A percentile compares a stretch with the other conserved stretches of the same genome.
Evolutionary conservation across 2,797 vertebrate genomes (phyloP).

Genomic region (Remorina albescens): DNA sequence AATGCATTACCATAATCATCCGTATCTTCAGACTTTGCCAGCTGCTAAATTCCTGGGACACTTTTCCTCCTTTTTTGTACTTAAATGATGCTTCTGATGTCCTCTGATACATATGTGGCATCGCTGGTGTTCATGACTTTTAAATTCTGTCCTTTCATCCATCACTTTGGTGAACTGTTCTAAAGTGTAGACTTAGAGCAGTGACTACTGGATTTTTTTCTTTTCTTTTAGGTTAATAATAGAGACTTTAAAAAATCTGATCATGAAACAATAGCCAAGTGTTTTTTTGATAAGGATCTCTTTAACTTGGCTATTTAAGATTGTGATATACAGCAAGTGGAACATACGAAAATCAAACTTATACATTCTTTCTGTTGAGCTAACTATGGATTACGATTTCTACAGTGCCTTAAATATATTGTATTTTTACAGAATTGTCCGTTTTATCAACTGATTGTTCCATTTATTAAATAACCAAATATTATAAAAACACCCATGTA

Average conservation of each 20-base stretch:
- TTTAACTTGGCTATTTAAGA: neutral
- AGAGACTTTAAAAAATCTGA: neutral
- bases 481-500: too few relatives aligned
- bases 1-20: conserved; percentile 75
- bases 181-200: neutral
- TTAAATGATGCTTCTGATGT: conserved; percentile 21
- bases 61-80: conserved; percentile 3
- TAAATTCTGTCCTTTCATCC: neutral
- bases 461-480: too few relatives aligned
- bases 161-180: neutral
- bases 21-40: conserved; percentile 52
- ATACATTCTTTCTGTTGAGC: neutral
- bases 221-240: neutral
- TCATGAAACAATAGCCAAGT: neutral
- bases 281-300: neutral
- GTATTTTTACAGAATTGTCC: neutral
- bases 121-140: neutral
- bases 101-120: conserved; percentile 20
- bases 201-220: neutral
- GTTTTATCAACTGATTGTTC: too few relatives aligned
- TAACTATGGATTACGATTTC: neutral
- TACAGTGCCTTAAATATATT: neutral
- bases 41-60: conserved; percentile 34
- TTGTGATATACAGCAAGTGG: neutral
- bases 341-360: neutral